A percentile compares a stretch with the other conserved stretches of the same genome.
phyloP scores from a whole-genome alignment of 2,797 vertebrate genomes.

The Protosalanx chinensis region DNA sequence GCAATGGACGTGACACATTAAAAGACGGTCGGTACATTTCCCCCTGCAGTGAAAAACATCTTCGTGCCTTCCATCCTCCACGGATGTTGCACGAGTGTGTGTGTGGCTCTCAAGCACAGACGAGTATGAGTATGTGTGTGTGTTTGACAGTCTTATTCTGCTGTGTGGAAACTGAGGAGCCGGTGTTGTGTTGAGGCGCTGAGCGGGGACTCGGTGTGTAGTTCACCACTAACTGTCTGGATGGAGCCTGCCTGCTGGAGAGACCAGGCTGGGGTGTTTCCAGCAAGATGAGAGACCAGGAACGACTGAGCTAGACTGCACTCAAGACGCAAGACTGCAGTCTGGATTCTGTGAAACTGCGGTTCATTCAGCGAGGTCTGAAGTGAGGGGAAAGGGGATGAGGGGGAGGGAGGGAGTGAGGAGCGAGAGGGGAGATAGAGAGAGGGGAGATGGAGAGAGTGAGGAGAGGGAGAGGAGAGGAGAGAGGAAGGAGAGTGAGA shows the following conservation, averaged over 20 bases:
- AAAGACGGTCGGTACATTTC: conserved; percentile 28
- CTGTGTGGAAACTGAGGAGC: neutral
- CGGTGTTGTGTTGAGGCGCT: neutral
- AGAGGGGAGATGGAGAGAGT: neutral
- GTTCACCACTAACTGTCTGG: neutral
- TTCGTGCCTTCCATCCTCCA: conserved; percentile 43
- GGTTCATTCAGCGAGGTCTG: conserved; percentile 51
- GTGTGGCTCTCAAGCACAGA: conserved; percentile 13
- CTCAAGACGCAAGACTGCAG: neutral
- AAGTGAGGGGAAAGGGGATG: conserved; percentile 10
- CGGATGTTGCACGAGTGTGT: conserved; percentile 44
- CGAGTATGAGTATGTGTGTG: too few relatives aligned
- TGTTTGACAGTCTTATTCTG: neutral
- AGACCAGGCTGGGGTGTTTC: neutral
- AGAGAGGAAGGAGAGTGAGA: too few relatives aligned
- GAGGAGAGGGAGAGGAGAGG: neutral
- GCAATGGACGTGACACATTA: neutral
- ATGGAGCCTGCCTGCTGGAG: neutral
- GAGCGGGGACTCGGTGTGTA: too few relatives aligned
- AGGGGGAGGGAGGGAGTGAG: conserved; percentile 6
- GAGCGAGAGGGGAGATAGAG: conserved; percentile 17
- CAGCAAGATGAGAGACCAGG: neutral
- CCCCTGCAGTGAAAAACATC: conserved; percentile 30
- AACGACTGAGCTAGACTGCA: neutral
- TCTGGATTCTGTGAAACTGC: conserved; percentile 36